Percentiles rank a stretch among this genome's conserved stretches.
These are phyloP conservation scores for Patiria miniata DNA, from an alignment of 35 echinoderm and acorn worm genomes.

Conservation along the genomic window DNA sequence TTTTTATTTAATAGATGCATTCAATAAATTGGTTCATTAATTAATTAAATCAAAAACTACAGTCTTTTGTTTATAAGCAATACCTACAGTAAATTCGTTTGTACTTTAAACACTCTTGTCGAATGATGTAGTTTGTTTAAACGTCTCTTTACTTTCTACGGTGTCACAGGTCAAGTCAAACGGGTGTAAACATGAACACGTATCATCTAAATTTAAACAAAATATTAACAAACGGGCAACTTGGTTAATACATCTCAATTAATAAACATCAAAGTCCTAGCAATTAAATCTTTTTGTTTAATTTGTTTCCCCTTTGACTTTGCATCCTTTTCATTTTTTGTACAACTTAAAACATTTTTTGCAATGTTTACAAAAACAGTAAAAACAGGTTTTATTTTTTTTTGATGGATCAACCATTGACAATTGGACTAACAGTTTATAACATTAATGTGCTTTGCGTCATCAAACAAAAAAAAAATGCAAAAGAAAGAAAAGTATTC, in stretches of 20 bases:
- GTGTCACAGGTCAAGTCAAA: too few species aligned
- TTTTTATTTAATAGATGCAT: conserved; percentile 29
- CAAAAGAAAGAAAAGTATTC: too few species aligned
- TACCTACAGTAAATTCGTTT: background rate
- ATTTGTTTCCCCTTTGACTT: background rate
- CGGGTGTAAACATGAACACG: background rate
- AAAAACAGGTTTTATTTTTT: background rate
- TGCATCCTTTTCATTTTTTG: background rate
- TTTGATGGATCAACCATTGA: background rate
- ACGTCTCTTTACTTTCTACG: too few species aligned
- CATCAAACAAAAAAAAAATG: too few species aligned
- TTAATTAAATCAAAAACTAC: conserved; percentile 2
- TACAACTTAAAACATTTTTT: conserved; percentile 10
- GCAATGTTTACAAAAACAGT: conserved; percentile 7
- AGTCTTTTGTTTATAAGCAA: background rate
- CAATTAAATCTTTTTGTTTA: background rate
- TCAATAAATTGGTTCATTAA: conserved; percentile 21
- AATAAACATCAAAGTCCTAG: background rate
- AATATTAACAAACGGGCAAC: conserved; percentile 18
- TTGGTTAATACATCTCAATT: conserved; percentile 1
- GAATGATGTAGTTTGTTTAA: background rate
- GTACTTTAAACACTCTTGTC: background rate
- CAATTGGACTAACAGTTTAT: background rate
- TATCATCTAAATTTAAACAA: background rate
- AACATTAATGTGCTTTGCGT: background rate